A percentile compares a stretch with the other conserved stretches of the same genome.
Evolutionary conservation across 2,888 invertebrate species (phyloP).

Genomic region (Colostygia pectinataria): DNA sequence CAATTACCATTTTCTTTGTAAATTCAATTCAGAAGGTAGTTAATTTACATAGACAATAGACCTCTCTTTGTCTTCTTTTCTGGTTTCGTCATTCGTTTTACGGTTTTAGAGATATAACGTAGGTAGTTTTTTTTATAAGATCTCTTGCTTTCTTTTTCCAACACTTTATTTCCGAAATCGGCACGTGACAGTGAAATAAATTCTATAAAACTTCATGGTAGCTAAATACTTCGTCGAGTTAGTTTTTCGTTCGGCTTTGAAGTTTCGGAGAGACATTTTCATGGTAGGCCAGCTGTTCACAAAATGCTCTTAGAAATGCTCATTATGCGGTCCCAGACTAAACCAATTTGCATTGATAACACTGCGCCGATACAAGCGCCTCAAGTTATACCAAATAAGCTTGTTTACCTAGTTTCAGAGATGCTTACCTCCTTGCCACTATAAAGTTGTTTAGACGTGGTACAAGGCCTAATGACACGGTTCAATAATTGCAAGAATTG

Average conservation of each 20-base stretch:
- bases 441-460: too few species aligned
- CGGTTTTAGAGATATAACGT: background rate
- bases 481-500: too few species aligned
- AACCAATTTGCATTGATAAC: slow-evolving; percentile 24
- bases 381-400: slow-evolving; percentile 15
- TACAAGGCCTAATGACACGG: too few species aligned
- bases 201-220: too few species aligned
- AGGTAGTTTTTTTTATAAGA: background rate
- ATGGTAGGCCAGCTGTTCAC: background rate
- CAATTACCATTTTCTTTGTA: slow-evolving; percentile 43
- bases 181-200: too few species aligned
- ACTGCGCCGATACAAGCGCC: slow-evolving; percentile 15
- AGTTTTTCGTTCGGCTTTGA: too few species aligned
- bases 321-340: slow-evolving; percentile 21
- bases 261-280: background rate
- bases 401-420: slow-evolving; percentile 11
- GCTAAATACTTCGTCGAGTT: too few species aligned
- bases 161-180: too few species aligned
- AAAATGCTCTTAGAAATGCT: slow-evolving; percentile 3
- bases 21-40: slow-evolving; percentile 33
- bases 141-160: too few species aligned
- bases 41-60: slow-evolving; percentile 41
- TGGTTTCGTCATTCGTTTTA: background rate
- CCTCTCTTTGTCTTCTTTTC: slow-evolving; percentile 28
- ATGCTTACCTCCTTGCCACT: background rate